Base-by-base conservation (phyloP, 2,113 vertebrate genomes). In the Sorex fumeus region DNA sequence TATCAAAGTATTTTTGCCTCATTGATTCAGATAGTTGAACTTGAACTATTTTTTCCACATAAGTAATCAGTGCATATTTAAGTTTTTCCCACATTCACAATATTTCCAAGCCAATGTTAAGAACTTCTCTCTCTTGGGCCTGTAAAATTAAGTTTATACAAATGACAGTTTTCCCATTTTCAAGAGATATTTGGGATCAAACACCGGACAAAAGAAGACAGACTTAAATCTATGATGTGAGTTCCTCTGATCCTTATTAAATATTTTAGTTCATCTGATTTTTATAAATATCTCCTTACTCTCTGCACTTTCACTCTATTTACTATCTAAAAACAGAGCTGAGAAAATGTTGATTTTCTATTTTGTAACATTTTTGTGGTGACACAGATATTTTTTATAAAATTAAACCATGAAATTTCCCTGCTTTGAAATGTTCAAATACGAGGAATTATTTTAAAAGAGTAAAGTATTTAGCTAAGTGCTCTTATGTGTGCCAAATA, bases 91-190 rank as follows among this genome's bases (percentile, higher is more conserved):
- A 69, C 77, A 92, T 86, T 93, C 34, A 72, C 28, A 80, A 70
- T 96, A 88, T 96, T 96, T 94, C 74, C 93, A 87, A 82, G 66
- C 66, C 91, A 36, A 71, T 75, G 93, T 34, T 89, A 72, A 84
- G 86, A 93, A 71, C 23, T 83, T 27, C 66, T 43, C n/a, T 93
- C 71, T 86, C 82, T 92, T 85, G 89, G 91, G 91, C 32, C 84
- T 93, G 83, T 34, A 90, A 94, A 96, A 97, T 88, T 89, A 94
- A 78, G 70, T 91, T 96, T 95, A 95, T 79, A 80, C 34, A 94
- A 80, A 89, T 87, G 80, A 83, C 88, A 62, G 32, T 30, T 69
- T 82, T 91, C 85, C 81, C 88, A 78, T 66, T 77, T 92, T 85
- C 11, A 32, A 92, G 78, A 78, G 95, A 85, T 89, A 87, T 84